Conservation (phyloP, 2,797 vertebrate species). For the Muscicapa comitata region DNA sequence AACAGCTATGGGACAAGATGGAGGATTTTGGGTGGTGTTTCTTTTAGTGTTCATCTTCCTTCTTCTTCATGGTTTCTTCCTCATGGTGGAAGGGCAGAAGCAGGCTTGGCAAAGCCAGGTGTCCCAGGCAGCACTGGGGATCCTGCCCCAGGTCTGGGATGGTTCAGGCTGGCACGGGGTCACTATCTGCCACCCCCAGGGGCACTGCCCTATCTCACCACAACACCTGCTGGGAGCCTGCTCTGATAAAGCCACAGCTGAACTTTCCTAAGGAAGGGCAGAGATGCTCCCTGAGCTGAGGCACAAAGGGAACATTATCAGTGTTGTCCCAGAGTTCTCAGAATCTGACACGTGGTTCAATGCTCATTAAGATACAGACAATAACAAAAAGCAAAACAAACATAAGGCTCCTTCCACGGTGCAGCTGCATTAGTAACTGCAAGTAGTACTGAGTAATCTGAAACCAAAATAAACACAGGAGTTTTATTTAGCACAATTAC, state of each 20-base stretch:
- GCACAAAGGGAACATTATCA: not conserved
- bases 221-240: rapidly evolving
- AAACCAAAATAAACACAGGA: not conserved
- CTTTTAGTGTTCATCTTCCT: too few relatives aligned
- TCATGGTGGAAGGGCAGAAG: not conserved
- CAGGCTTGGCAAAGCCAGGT: not conserved
- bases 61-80: too few relatives aligned
- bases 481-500: constrained; percentile 16
- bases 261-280: rapidly evolving
- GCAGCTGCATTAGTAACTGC: not conserved
- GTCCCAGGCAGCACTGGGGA: not conserved
- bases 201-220: not conserved
- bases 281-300: not conserved
- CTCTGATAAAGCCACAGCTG: not conserved
- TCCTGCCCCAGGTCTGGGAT: rapidly evolving
- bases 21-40: too few relatives aligned
- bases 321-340: rapidly evolving
- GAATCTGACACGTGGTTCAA: not conserved
- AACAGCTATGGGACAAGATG: too few relatives aligned
- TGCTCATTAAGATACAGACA: not conserved
- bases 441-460: not conserved
- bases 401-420: not conserved
- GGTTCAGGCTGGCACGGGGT: rapidly evolving
- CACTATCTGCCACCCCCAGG: rapidly evolving
- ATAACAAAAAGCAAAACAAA: not conserved